A percentile compares a stretch with the other conserved stretches of the same genome.
Conservation (phyloP, 2,888 invertebrate species). For the Catocala nupta region DNA sequence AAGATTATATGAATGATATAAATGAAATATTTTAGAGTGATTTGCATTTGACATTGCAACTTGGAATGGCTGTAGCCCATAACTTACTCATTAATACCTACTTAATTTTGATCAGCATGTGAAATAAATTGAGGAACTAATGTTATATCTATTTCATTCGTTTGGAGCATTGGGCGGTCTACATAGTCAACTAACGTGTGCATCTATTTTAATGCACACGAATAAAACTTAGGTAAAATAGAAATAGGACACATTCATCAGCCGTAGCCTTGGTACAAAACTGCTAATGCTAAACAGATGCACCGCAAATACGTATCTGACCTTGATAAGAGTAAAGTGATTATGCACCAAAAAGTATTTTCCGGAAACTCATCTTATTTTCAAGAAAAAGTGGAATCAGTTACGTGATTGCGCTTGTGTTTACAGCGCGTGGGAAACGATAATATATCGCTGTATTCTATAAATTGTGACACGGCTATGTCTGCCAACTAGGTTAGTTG, state of each 20-base stretch:
- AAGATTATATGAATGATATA: too few relatives aligned
- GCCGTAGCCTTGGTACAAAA: conserved; percentile 8
- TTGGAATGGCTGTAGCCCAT: too few relatives aligned
- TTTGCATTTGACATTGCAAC: too few relatives aligned
- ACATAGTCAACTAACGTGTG: too few relatives aligned
- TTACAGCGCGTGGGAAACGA: conserved; percentile 51
- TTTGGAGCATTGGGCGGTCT: too few relatives aligned
- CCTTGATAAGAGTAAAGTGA: conserved; percentile 15
- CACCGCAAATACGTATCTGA: conserved; percentile 22
- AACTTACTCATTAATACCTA: too few relatives aligned
- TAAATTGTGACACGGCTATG: conserved; percentile 54
- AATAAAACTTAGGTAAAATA: background rate
- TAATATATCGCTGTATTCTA: conserved; percentile 55
- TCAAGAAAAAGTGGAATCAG: conserved; percentile 8
- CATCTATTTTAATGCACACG: too few relatives aligned
- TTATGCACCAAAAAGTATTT: conserved; percentile 9
- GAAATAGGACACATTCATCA: background rate
- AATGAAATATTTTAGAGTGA: too few relatives aligned
- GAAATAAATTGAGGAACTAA: too few relatives aligned
- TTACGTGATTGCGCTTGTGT: conserved; percentile 25
- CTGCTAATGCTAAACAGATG: background rate
- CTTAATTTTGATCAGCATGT: too few relatives aligned
- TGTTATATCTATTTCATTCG: too few relatives aligned
- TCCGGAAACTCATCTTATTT: conserved; percentile 6
- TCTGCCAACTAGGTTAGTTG: conserved; percentile 71